Evolutionary conservation across 2,797 vertebrate species (phyloP), one percentile per base, ranked within the genome.

Genomic region (Ptychadena robeensis): DNA sequence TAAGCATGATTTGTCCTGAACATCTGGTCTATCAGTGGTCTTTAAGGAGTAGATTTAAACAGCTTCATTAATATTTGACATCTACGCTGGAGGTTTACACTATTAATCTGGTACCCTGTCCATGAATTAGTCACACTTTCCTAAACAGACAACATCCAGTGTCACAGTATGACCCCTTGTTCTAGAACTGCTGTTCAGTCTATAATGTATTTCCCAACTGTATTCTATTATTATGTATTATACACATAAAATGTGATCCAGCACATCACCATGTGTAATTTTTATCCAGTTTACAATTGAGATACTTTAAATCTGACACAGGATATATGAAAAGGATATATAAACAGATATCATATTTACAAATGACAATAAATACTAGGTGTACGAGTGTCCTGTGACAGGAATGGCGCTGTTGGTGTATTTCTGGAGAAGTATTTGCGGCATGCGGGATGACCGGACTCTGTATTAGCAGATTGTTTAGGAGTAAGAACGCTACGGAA

Each of bases 111-210:
- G 15, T 63, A 28, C 73, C 34, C 73, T 63, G n/a, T 12, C 61
- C 35, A 37, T 57, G 32, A 63, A 63, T 74, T 63, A 63, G 73
- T 37, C 53, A 37, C 73, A 74, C 73, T 74, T 63, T 7, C 25
- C 32, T 25, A 38, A 28, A 28, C 32, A 74, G 38, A 72, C 40
- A 69, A 38, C 31, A 37, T 69, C n/a, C 35, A 18, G 32, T 10
- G 34, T 30, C 8, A 11, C 37, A 30, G 37, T 38, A 10, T 48
- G 38, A 71, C 28, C 35, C 15, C 27, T 48, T 30, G 25, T 30
- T 71, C 28, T 48, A 71, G 25, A 27, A 28, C 18, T 53, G 44
- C 44, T 1, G 18, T 7, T 22, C 18, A 53, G 44, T 53, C 44
- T n/a, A 59, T 32, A 35, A 30, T 53, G 32, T 34, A 59, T 10